Evolutionary conservation across 2,888 invertebrate genomes (phyloP).

Genomic region (Philopedon plagiatum): DNA sequence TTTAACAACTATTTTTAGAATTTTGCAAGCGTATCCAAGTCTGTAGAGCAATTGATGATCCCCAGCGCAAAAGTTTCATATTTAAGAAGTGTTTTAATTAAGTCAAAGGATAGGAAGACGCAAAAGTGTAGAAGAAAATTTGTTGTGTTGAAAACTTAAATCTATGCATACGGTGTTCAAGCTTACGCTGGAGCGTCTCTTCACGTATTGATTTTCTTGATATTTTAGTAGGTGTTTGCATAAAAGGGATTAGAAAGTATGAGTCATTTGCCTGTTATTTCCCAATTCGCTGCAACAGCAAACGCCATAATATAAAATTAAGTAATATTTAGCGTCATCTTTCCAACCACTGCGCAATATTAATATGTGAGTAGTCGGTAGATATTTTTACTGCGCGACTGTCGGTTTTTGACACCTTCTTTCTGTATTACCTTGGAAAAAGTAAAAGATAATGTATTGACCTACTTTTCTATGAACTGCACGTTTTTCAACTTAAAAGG

Average conservation of each 20-base stretch:
- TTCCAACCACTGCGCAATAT: neutral
- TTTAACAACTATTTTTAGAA: no score
- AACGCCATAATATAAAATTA: neutral
- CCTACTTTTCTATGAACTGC: conserved; percentile 36
- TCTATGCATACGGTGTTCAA: neutral
- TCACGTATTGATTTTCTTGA: conserved; percentile 4
- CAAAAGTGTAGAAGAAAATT: neutral
- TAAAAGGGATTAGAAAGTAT: conserved; percentile 20
- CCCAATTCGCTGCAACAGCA: conserved; percentile 10
- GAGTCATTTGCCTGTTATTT: conserved; percentile 1
- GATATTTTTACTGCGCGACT: conserved; percentile 22
- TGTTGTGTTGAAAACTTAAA: neutral
- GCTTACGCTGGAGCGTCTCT: neutral
- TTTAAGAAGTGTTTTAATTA: neutral
- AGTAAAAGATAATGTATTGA: conserved; percentile 35
- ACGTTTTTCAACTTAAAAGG: conserved; percentile 40
- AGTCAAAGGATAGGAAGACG: neutral
- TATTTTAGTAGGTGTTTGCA: conserved; percentile 24
- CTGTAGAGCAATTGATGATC: no score
- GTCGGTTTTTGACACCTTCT: conserved; percentile 30
- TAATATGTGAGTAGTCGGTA: conserved; percentile 11
- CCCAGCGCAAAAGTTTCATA: neutral
- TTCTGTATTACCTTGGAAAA: conserved; percentile 18
- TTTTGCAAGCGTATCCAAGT: no score
- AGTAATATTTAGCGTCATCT: neutral